A percentile compares a stretch with the other conserved stretches of the same genome.
phyloP scores from a whole-genome alignment of 1,140 invertebrate species.

The Sinella curviseta region DNA sequence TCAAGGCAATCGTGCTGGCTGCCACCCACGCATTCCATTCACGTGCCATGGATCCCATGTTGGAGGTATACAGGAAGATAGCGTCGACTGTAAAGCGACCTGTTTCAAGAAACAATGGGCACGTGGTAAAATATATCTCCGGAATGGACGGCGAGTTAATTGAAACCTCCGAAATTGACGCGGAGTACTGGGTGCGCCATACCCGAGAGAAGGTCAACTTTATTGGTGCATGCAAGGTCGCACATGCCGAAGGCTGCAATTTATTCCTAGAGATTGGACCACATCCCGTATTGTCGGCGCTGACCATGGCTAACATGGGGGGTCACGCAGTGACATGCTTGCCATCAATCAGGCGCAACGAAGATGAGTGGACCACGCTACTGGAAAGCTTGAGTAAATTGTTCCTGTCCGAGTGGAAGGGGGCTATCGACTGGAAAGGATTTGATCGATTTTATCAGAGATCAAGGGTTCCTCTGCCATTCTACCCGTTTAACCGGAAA shows the following conservation, averaged over 20 bases:
- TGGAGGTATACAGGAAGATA: neutral
- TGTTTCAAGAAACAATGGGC: neutral
- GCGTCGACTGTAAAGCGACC: neutral
- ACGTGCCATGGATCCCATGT: neutral
- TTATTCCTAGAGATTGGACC: slow-evolving; percentile 8
- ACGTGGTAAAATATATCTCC: neutral
- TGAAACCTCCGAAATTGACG: neutral
- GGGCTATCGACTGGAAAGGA: slow-evolving; percentile 30
- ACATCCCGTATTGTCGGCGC: neutral
- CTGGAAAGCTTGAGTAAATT: neutral
- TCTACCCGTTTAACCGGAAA: slow-evolving; percentile 31
- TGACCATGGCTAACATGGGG: neutral
- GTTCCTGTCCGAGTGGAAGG: slow-evolving; percentile 26
- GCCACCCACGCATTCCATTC: slow-evolving; percentile 6
- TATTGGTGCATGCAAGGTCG: neutral
- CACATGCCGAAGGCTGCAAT: neutral
- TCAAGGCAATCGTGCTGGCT: neutral
- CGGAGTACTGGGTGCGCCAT: no score
- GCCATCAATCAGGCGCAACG: neutral
- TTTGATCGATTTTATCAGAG: slow-evolving; percentile 17
- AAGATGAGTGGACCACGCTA: neutral
- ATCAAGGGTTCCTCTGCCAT: slow-evolving; percentile 26
- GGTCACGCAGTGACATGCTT: neutral
- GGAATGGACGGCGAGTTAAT: neutral
- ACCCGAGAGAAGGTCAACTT: neutral